Evolutionary conservation across 2,888 invertebrate species (phyloP), one percentile per base, ranked within the genome.

Genomic region (Synergus laeviventris): DNA sequence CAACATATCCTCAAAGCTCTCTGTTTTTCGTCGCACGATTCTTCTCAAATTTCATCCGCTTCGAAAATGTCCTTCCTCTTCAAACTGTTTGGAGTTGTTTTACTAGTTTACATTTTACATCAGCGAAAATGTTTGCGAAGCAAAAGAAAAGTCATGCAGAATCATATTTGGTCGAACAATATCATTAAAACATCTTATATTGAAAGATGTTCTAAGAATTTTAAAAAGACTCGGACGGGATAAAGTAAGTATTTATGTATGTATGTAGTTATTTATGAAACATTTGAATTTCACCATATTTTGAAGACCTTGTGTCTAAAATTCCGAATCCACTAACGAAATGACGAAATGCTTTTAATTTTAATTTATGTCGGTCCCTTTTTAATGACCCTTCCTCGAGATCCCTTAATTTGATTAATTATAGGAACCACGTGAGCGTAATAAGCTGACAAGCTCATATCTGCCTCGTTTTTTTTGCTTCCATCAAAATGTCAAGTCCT

Each of bases 21-120:
- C 80, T 79, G 78, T 81, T 79, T 79, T 80, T 81, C 78, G 78
- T 81, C 81, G 79, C 78, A 81, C 75, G 80, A 74, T 76, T 76
- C 81, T 80, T 79, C 74, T 81, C 78, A 78, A 66, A 73, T 81
- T 80, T 81, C 80, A 77, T 76, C 74, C 61, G 9, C n/a, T 38
- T 21, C 56, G 12, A 56, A 21, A 56, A 21, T 56, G 56, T 56
- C 56, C 12, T 12, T 21, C 21, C 56, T 56, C n/a, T 36, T 36
- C 7, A 62, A 38, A 36, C 9, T 36, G n/a, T 61, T 36, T 36
- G 9, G 61, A 62, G n/a, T 62, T 62, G 61, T 62, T 62, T 62
- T 60, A 56, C 56, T 39, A 39, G 38, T 8, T 39, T 39, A 49
- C 49, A n/a, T 49, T 49, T 49, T 3, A 21, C 21, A 21, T 21